These are phyloP conservation scores for Brenthis hecate DNA, from an alignment of 2,888 invertebrate genomes.

Conservation along the genomic window DNA sequence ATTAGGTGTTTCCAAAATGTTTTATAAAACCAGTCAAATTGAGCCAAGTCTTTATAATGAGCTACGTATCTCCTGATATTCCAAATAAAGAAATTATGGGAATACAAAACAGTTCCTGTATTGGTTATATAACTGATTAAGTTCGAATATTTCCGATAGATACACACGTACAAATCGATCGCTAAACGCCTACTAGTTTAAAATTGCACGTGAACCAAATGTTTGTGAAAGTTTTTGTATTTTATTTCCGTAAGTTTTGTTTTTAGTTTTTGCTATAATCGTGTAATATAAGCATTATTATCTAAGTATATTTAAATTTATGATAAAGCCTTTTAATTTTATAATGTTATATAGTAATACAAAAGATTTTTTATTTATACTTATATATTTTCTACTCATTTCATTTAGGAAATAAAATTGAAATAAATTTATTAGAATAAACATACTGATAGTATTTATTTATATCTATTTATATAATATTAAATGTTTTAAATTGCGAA, in stretches of 20 bases:
- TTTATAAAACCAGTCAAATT: background rate
- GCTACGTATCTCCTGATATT: slow-evolving; percentile 21
- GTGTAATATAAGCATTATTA: too few relatives aligned
- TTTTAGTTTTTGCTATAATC: background rate
- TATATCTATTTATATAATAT: background rate
- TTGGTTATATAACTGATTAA: slow-evolving; percentile 28
- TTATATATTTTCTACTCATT: too few relatives aligned
- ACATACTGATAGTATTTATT: too few relatives aligned
- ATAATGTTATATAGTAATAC: too few relatives aligned
- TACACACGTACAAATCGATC: slow-evolving; percentile 21
- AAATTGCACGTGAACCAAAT: background rate
- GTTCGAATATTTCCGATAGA: slow-evolving; percentile 24
- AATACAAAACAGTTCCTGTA: slow-evolving; percentile 29
- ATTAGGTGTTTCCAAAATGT: background rate
- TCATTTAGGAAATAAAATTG: too few relatives aligned
- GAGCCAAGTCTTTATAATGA: slow-evolving; percentile 1
- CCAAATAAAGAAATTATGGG: slow-evolving; percentile 33
- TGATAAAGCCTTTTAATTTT: too few relatives aligned
- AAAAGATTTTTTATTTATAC: too few relatives aligned
- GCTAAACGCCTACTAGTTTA: slow-evolving; percentile 23
- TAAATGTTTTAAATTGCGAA: background rate
- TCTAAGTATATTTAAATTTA: too few relatives aligned
- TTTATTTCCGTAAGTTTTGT: slow-evolving; percentile 8
- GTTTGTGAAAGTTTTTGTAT: slow-evolving; percentile 18
- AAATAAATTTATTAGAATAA: too few relatives aligned